Percentiles rank a stretch among this genome's conserved stretches.
phyloP scores from a whole-genome alignment of 2,113 vertebrate species.

The Oncorhynchus keta region DNA sequence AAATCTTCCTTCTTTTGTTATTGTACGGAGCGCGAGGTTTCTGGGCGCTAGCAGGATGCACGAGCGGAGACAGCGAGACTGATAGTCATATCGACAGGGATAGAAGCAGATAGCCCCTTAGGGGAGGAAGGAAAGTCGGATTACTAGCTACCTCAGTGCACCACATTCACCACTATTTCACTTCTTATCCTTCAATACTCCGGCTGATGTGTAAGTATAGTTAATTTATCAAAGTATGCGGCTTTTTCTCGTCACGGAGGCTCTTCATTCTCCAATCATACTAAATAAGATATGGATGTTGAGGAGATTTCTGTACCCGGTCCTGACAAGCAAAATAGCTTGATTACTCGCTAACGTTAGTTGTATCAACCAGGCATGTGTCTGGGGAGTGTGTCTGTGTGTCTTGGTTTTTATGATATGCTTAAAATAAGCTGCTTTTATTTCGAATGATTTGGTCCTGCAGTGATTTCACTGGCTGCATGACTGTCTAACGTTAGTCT shows the following conservation, averaged over 20 bases:
- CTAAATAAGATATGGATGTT: not conserved
- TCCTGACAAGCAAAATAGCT: not conserved
- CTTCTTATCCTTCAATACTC: slow-evolving; percentile 18
- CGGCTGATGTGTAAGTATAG: slow-evolving; percentile 71
- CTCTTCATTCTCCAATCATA: not conserved
- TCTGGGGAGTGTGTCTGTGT: not conserved
- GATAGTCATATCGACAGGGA: slow-evolving; percentile 40
- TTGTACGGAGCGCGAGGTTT: slow-evolving; percentile 63
- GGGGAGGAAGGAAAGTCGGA: slow-evolving; percentile 32
- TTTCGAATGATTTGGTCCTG: not conserved
- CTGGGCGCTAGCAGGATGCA: slow-evolving; percentile 58
- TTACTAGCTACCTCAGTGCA: slow-evolving; percentile 25
- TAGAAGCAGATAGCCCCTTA: slow-evolving; percentile 31
- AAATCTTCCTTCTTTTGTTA: slow-evolving; percentile 71
- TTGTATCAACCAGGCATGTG: not conserved
- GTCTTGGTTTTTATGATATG: not conserved
- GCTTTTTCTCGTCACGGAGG: not conserved
- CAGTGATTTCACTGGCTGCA: not conserved
- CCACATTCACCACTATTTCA: slow-evolving; percentile 33
- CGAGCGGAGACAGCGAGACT: slow-evolving; percentile 59
- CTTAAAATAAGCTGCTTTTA: not conserved
- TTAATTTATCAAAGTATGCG: not conserved
- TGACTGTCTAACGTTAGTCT: slow-evolving; percentile 17
- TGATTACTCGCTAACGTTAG: not conserved
- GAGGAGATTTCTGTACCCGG: not conserved